Evolutionary conservation across 2,113 vertebrate genomes (phyloP).

Genomic region (Coreoperca whiteheadi): DNA sequence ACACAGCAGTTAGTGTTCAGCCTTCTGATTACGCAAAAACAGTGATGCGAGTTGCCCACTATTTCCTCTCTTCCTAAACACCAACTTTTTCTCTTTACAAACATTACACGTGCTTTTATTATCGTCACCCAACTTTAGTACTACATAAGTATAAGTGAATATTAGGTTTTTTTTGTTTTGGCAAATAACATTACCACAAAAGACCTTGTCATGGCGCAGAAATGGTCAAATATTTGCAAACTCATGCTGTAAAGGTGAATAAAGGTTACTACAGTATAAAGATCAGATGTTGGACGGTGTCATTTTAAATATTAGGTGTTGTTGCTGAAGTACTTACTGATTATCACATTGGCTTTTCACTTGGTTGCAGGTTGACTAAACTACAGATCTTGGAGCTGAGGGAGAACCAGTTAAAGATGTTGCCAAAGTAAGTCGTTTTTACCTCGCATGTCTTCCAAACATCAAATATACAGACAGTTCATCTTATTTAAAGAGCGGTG

Average conservation of each 20-base stretch:
- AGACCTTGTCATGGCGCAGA: neutral
- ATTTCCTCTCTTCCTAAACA: neutral
- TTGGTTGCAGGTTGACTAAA: constrained; percentile 90
- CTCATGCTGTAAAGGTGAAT: neutral
- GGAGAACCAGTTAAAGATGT: constrained; percentile 98
- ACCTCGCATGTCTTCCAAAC: neutral
- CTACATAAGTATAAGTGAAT: neutral
- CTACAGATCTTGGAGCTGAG: constrained; percentile 97
- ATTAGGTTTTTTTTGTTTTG: constrained; percentile 2
- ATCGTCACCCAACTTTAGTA: neutral
- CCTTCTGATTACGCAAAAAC: constrained; percentile 31
- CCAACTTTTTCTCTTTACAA: neutral
- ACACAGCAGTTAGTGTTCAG: constrained; percentile 5
- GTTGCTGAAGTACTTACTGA: neutral
- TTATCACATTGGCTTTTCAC: neutral
- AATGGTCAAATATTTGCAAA: neutral
- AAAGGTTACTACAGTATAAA: neutral
- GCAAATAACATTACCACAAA: neutral
- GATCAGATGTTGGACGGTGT: neutral
- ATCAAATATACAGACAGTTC: neutral
- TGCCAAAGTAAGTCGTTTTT: constrained; percentile 91
- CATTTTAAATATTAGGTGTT: neutral
- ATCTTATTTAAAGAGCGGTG: neutral
- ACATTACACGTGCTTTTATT: neutral
- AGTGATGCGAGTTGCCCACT: neutral